Conservation (phyloP, 2,888 invertebrate genomes). For the Drosophila subquinaria region DNA sequence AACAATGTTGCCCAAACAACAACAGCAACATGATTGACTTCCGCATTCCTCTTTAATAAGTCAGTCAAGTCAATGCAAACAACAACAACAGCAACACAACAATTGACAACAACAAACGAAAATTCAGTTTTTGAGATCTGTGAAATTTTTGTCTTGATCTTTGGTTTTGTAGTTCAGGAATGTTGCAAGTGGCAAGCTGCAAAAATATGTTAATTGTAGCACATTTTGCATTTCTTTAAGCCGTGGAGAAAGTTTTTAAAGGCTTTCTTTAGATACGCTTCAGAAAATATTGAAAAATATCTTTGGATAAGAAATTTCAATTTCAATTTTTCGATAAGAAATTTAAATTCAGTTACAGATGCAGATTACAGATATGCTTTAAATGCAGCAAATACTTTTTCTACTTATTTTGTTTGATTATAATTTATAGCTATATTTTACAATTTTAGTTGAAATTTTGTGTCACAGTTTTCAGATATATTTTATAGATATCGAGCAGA, state of each 20-base stretch:
- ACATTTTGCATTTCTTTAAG: conserved; percentile 2
- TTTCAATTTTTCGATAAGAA: too few species aligned
- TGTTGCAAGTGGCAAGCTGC: conserved; percentile 18
- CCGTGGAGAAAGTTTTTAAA: conserved; percentile 3
- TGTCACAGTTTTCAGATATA: neutral
- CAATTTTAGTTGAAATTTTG: too few species aligned
- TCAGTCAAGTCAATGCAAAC: conserved; percentile 44
- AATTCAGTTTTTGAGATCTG: conserved; percentile 14
- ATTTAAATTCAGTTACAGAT: too few species aligned
- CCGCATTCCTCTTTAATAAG: conserved; percentile 64
- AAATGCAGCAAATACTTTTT: too few species aligned
- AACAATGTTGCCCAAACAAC: conserved; percentile 49
- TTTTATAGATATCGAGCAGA: neutral
- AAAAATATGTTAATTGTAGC: conserved; percentile 9
- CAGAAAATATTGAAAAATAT: neutral
- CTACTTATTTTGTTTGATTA: too few species aligned
- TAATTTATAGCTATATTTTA: too few species aligned
- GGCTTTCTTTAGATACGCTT: neutral
- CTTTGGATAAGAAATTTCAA: neutral
- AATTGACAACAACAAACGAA: conserved; percentile 14
- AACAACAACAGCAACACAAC: conserved; percentile 9
- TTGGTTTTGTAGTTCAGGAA: conserved; percentile 22
- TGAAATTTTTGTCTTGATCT: conserved; percentile 25
- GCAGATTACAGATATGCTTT: too few species aligned
- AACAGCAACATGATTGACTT: conserved; percentile 44